phyloP scores from a whole-genome alignment of 1,140 invertebrate genomes.

The Brevipalpus yothersi region DNA sequence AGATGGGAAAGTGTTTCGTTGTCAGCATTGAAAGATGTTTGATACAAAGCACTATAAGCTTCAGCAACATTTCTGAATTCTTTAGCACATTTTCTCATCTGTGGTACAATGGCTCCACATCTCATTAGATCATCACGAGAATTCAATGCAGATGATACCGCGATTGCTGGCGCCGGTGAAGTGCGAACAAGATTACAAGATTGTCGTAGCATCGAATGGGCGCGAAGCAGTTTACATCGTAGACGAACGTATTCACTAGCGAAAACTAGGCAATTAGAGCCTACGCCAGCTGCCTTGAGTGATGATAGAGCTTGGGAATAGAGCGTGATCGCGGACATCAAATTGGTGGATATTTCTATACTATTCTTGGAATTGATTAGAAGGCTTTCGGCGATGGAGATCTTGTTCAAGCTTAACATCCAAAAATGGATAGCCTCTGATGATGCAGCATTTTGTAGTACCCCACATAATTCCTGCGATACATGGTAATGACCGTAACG shows the following conservation, averaged over 20 bases:
- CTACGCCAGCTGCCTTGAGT: slow-evolving; percentile 29
- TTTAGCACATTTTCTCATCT: slow-evolving; percentile 41
- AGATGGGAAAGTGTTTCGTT: slow-evolving; percentile 53
- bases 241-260: slow-evolving; percentile 49
- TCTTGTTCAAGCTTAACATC: slow-evolving; percentile 39
- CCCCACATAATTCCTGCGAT: slow-evolving; percentile 16
- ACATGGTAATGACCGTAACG: slow-evolving; percentile 28
- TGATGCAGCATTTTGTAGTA: slow-evolving; percentile 11
- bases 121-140: slow-evolving; percentile 54
- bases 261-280: slow-evolving; percentile 29
- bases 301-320: slow-evolving; percentile 35
- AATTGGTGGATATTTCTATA: slow-evolving; percentile 1
- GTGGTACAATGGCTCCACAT: slow-evolving; percentile 38
- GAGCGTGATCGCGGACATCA: slow-evolving; percentile 11
- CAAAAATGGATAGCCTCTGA: slow-evolving; percentile 76
- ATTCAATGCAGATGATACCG: slow-evolving; percentile 44
- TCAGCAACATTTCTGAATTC: slow-evolving; percentile 46
- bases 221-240: slow-evolving; percentile 46
- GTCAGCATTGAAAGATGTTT: slow-evolving; percentile 80
- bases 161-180: slow-evolving; percentile 73
- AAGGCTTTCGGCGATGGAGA: slow-evolving; percentile 22
- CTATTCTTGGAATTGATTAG: slow-evolving; percentile 12
- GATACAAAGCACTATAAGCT: slow-evolving; percentile 54
- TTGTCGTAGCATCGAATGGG: slow-evolving; percentile 42
- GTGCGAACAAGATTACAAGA: slow-evolving; percentile 58